Evolutionary conservation across 2,797 vertebrate species (phyloP), one percentile per base, ranked within the genome.

Genomic region (Gila robusta): DNA sequence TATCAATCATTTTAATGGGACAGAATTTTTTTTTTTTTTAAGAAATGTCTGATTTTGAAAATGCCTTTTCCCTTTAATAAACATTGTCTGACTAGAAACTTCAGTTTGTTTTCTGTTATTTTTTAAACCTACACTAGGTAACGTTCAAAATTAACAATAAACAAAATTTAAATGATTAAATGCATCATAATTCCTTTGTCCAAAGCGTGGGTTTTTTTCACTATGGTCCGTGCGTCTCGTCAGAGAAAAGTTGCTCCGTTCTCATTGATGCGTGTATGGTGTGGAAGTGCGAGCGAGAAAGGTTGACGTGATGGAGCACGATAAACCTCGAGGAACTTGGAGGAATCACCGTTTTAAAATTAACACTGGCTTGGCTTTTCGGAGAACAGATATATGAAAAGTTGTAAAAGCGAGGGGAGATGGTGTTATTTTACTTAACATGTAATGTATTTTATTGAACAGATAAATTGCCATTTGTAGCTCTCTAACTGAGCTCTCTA

Each of bases 11-110:
- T 86, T 86, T 81, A 86, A 74, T 39, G 64, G 59, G 44, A 74
- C 64, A n/a, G 6, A 39, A 41, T 54, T 44, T 80, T 72, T 59
- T 71, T 47, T 47, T 16, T 5, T 52, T 49, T 49, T 5, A 6
- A 86, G 16, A 74, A 73, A 74, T 86, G 41, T 80, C 41, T 56
- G 56, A 37, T 52, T 79, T 71, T 49, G 32, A 80, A 72, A 72
- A 62, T 47, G 26, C 17, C 1, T 67, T 67, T 62, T 67, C 64
- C 72, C 66, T 85, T 79, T 85, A 85, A 85, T 85, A 85, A 85
- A 85, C 37, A 23, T 1, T 79, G 66, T 79, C 21, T 85, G 32
- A 44, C 11, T 32, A 79, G 3, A 70, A 59, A 59, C 9, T 77
- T 28, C 37, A 23, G 74, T 59, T 70, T 79, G 47, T 70, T 84